These are phyloP conservation scores for Sinodicranocentrus sp. DNA, from an alignment of 2,888 invertebrate species.

Conservation along the genomic window DNA sequence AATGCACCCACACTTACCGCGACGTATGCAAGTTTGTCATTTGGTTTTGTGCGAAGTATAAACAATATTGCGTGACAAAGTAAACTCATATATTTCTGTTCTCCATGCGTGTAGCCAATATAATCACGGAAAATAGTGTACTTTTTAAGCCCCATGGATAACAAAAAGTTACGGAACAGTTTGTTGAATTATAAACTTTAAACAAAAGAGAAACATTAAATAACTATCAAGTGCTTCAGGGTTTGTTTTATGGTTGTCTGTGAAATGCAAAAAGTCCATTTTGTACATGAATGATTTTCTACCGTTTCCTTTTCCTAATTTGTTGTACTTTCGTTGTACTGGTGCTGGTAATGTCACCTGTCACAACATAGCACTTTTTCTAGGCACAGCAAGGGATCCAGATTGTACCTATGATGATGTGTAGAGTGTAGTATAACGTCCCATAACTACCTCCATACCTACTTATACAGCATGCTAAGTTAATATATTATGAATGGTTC, in stretches of 20 bases:
- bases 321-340: conserved; percentile 40
- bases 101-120: too few species aligned
- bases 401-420: too few species aligned
- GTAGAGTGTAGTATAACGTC: too few species aligned
- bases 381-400: conserved; percentile 29
- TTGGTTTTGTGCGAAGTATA: too few species aligned
- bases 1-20: too few species aligned
- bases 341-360: conserved; percentile 56
- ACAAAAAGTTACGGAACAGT: background rate
- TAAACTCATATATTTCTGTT: too few species aligned
- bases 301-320: background rate
- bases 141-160: background rate
- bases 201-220: background rate
- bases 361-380: conserved; percentile 52
- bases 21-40: too few species aligned
- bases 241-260: background rate
- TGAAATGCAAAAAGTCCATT: conserved; percentile 4
- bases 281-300: background rate
- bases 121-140: background rate
- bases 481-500: too few species aligned
- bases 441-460: too few species aligned
- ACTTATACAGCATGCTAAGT: too few species aligned
- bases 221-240: background rate
- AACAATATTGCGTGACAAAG: too few species aligned
- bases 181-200: background rate